phyloP scores from a whole-genome alignment of 2,888 invertebrate species.

The Agrypnus murinus region DNA sequence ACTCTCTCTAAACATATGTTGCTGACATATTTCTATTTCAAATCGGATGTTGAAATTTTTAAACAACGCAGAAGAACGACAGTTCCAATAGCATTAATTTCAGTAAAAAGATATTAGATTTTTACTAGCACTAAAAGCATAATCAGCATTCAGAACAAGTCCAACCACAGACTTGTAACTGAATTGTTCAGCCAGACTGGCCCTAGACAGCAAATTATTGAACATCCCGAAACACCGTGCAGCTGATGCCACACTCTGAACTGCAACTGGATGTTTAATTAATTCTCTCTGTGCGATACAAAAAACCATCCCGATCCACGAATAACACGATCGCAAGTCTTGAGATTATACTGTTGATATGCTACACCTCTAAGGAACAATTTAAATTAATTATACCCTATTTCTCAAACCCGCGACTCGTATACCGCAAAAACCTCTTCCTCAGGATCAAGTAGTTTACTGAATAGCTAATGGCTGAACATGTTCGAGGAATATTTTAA shows the following conservation, averaged over 20 bases:
- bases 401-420: constrained; percentile 7
- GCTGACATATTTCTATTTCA: too few species aligned
- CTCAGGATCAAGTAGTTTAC: not conserved
- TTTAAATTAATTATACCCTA: constrained; percentile 18
- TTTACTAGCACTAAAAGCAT: constrained; percentile 24
- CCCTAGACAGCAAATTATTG: constrained; percentile 39
- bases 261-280: constrained; percentile 34
- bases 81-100: not conserved
- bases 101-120: not conserved
- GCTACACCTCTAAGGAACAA: constrained; percentile 21
- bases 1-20: too few species aligned
- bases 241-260: constrained; percentile 28
- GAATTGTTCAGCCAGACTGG: constrained; percentile 33
- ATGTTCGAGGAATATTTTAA: not conserved
- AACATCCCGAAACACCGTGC: constrained; percentile 17
- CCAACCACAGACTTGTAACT: constrained; percentile 32
- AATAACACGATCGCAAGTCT: constrained; percentile 20
- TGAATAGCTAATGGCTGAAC: not conserved
- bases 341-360: constrained; percentile 26
- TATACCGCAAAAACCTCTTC: not conserved
- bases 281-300: constrained; percentile 19
- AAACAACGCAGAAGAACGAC: too few species aligned
- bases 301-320: constrained; percentile 11
- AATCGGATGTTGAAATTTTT: too few species aligned
- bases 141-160: constrained; percentile 34